Percentiles rank a stretch among this genome's conserved stretches.
phyloP scores from a whole-genome alignment of 2,113 vertebrate species.

The Passerina amoena region DNA sequence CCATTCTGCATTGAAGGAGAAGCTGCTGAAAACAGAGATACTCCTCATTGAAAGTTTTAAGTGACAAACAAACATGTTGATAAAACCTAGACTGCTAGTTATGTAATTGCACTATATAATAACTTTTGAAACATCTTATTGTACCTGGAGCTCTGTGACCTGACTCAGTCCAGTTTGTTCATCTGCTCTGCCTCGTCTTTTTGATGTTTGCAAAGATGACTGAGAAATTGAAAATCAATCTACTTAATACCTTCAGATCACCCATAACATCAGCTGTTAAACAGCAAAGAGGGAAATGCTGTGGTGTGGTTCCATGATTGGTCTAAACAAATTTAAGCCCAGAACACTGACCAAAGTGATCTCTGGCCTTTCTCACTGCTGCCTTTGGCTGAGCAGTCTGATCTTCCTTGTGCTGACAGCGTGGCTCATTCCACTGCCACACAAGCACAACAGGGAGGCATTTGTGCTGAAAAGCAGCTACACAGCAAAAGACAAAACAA shows the following conservation, averaged over 20 bases:
- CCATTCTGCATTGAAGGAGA: neutral
- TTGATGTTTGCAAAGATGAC: neutral
- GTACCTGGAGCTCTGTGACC: neutral
- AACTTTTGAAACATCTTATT: neutral
- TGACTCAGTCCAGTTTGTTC: neutral
- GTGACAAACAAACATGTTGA: neutral
- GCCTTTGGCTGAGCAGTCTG: neutral
- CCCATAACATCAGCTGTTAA: neutral
- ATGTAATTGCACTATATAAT: neutral
- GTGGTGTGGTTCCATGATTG: neutral
- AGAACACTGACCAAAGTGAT: neutral
- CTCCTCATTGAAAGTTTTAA: neutral
- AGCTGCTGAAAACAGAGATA: neutral
- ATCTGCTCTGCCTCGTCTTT: neutral
- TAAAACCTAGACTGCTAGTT: neutral
- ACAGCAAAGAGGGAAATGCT: neutral
- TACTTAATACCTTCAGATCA: neutral
- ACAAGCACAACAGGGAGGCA: neutral
- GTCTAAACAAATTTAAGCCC: neutral
- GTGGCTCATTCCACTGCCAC: neutral
- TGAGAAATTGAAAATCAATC: neutral
- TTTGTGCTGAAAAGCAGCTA: neutral
- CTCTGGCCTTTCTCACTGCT: neutral
- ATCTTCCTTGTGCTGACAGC: neutral
- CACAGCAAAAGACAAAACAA: neutral